phyloP scores from a whole-genome alignment of 2,797 vertebrate genomes.

The Lacerta viridis region DNA sequence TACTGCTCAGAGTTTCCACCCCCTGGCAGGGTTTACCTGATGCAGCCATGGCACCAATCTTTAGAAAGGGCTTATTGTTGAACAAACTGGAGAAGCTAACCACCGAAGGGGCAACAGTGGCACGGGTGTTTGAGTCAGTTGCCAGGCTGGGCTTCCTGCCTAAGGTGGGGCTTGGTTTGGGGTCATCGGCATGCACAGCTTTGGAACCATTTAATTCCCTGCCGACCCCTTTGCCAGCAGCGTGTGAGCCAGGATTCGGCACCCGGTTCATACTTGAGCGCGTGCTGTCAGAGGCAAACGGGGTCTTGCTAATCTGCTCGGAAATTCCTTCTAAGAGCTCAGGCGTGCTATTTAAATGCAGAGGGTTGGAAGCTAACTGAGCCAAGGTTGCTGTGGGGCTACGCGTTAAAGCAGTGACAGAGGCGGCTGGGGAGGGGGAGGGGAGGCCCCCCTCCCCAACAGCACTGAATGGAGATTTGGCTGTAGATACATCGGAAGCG shows the following conservation, averaged over 20 bases:
- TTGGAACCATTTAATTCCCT: conserved; percentile 76
- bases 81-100: conserved; percentile 86
- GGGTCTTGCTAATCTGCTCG: conserved; percentile 77
- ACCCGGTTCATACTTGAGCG: conserved; percentile 75
- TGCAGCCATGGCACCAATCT: conserved; percentile 79
- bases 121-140: conserved; percentile 76
- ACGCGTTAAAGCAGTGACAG: conserved; percentile 78
- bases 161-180: conserved; percentile 73
- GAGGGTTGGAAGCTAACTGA: conserved; percentile 73
- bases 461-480: conserved; percentile 82
- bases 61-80: conserved; percentile 82
- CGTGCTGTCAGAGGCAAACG: conserved; percentile 73
- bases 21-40: conserved; percentile 81
- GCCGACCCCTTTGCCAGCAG: conserved; percentile 76
- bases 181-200: conserved; percentile 71
- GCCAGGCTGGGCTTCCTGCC: conserved; percentile 77
- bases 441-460: conserved; percentile 84
- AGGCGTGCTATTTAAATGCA: conserved; percentile 77
- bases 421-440: conserved; percentile 80
- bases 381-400: conserved; percentile 75
- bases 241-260: conserved; percentile 64
- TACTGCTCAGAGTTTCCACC: conserved; percentile 71
- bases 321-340: conserved; percentile 80
- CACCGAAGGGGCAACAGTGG: conserved; percentile 79
- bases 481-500: conserved; percentile 79